phyloP scores from a whole-genome alignment of 2,113 vertebrate species.

The Cygnus atratus region DNA sequence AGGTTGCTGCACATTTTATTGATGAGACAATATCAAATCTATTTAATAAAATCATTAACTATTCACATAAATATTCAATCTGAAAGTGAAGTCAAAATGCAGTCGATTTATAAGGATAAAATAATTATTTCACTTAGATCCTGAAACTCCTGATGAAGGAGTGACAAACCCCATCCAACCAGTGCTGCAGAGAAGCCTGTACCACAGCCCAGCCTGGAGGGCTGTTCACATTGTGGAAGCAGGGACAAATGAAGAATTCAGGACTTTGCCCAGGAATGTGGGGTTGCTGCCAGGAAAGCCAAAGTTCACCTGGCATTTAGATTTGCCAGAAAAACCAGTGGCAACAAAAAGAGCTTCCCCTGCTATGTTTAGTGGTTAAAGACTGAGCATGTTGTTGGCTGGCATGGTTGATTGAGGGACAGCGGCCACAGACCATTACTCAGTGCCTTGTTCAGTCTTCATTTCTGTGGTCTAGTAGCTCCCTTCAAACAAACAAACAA shows the following conservation, averaged over 20 bases:
- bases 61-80: background rate
- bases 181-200: background rate
- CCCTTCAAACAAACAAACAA: background rate
- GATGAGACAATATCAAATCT: conserved; percentile 2
- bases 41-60: background rate
- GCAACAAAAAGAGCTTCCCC: background rate
- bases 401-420: background rate
- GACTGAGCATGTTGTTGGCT: background rate
- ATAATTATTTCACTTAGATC: background rate
- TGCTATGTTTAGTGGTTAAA: background rate
- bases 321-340: background rate
- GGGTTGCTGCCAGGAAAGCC: background rate
- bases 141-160: background rate
- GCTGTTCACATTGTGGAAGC: background rate
- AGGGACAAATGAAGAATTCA: background rate
- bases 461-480: background rate
- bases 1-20: background rate
- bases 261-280: background rate
- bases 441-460: background rate
- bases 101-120: background rate
- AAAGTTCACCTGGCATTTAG: background rate
- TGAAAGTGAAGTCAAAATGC: background rate
- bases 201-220: too few species aligned
- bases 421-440: background rate
- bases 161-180: fast-evolving